Conservation (phyloP, 2,888 invertebrate genomes). For the Hydraecia micacea region DNA sequence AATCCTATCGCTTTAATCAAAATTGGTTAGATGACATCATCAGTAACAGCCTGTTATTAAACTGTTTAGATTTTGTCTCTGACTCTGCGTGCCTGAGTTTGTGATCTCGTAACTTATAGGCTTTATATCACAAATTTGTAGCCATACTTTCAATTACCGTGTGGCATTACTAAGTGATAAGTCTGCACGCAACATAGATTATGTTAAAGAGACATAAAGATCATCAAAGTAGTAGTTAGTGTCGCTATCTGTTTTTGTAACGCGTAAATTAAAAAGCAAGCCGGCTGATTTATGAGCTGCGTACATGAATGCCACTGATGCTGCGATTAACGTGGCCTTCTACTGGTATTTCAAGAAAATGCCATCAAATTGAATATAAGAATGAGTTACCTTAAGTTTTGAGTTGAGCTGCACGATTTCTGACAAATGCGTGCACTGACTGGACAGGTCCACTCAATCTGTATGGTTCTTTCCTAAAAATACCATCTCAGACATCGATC, state of each 20-base stretch:
- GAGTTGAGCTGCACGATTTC: too few relatives aligned
- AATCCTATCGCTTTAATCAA: not conserved
- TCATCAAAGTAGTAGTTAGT: slow-evolving; percentile 24
- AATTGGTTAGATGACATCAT: slow-evolving; percentile 1
- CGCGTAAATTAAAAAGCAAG: slow-evolving; percentile 19
- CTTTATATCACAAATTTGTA: slow-evolving; percentile 2
- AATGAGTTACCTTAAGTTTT: too few relatives aligned
- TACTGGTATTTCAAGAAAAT: slow-evolving; percentile 3
- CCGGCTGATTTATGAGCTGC: slow-evolving; percentile 14
- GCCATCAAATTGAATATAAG: not conserved
- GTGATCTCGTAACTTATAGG: slow-evolving; percentile 17
- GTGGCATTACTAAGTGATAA: slow-evolving; percentile 19
- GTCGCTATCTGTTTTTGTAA: slow-evolving; percentile 13
- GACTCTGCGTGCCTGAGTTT: slow-evolving; percentile 7
- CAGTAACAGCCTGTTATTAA: not conserved
- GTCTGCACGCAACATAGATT: slow-evolving; percentile 43
- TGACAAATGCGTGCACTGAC: too few relatives aligned
- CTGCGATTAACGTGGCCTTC: not conserved
- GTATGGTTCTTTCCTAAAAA: too few relatives aligned
- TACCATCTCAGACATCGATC: too few relatives aligned
- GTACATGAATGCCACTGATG: not conserved
- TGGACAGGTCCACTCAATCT: too few relatives aligned
- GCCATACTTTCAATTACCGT: slow-evolving; percentile 32
- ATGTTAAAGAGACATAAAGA: slow-evolving; percentile 17
- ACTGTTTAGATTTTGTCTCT: slow-evolving; percentile 5